These are phyloP conservation scores for Gerris lacustris DNA, from an alignment of 2,888 invertebrate genomes.

Conservation along the genomic window DNA sequence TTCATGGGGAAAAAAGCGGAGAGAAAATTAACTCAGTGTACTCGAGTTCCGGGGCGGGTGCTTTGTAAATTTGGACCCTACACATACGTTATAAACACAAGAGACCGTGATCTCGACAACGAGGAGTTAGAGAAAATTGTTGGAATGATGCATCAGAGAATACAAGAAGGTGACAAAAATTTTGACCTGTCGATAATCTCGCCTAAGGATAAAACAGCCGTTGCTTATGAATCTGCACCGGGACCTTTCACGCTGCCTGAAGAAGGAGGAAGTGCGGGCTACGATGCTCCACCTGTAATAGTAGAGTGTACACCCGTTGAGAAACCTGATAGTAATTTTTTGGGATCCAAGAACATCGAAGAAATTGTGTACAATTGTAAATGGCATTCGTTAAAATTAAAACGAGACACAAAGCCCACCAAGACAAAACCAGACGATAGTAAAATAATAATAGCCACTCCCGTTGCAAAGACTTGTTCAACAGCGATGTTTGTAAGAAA, in stretches of 20 bases:
- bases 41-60: neutral
- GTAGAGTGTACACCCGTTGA: neutral
- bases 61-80: neutral
- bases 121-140: neutral
- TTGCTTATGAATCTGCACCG: neutral
- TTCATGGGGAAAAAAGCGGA: too few species aligned
- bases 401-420: neutral
- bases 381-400: neutral
- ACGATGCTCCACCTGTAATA: neutral
- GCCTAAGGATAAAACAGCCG: neutral
- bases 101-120: neutral
- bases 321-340: neutral
- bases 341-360: neutral
- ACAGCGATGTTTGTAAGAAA: neutral
- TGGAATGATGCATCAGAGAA: neutral
- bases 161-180: neutral
- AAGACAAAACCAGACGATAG: too few species aligned
- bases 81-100: slow-evolving; percentile 3
- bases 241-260: neutral
- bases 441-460: neutral
- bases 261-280: neutral
- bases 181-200: neutral
- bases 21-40: neutral
- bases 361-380: neutral
- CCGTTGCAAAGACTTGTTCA: neutral